Evolutionary conservation across 2,888 invertebrate species (phyloP).

Genomic region (Pteria penguin): DNA sequence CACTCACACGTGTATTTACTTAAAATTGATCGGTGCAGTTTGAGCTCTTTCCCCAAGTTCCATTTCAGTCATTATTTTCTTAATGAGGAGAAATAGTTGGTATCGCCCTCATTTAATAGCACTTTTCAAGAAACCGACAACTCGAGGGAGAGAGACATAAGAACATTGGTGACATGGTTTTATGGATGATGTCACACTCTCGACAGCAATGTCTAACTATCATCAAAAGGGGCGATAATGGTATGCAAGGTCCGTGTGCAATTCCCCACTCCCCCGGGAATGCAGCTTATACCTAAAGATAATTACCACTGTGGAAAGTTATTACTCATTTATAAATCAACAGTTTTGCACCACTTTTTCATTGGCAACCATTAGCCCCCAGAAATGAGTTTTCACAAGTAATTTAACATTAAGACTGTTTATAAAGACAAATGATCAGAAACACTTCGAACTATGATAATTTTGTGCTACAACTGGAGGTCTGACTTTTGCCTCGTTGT

Average conservation of each 20-base stretch:
- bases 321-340: slow-evolving; percentile 11
- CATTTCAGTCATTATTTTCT: too few relatives aligned
- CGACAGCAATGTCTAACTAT: not conserved
- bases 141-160: too few relatives aligned
- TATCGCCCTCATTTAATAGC: too few relatives aligned
- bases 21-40: too few relatives aligned
- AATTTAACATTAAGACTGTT: not conserved
- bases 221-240: not conserved
- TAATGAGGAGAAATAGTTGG: too few relatives aligned
- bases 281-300: not conserved
- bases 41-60: too few relatives aligned
- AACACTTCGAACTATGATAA: too few relatives aligned
- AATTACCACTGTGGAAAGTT: not conserved
- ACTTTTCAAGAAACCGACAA: too few relatives aligned
- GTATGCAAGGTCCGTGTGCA: not conserved
- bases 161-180: not conserved
- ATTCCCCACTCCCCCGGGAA: not conserved
- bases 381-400: not conserved
- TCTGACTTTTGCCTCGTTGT: too few relatives aligned
- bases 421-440: not conserved
- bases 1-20: too few relatives aligned
- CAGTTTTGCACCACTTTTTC: not conserved
- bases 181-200: not conserved
- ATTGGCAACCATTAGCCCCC: not conserved
- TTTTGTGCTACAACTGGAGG: too few relatives aligned